Conservation (phyloP, 2,113 vertebrate genomes). For the Oplegnathus fasciatus region DNA sequence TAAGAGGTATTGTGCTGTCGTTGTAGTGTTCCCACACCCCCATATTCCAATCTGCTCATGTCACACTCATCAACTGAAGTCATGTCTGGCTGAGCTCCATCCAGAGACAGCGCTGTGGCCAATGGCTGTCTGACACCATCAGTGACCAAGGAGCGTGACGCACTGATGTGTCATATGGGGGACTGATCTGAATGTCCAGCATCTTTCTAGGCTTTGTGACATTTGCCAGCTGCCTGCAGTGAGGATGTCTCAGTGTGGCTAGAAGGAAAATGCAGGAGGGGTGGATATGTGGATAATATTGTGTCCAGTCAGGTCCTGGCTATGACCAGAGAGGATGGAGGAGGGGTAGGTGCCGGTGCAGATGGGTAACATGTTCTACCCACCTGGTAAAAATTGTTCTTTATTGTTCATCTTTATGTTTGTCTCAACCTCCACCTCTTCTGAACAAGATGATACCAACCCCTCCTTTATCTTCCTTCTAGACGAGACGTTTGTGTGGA, state of each 20-base stretch:
- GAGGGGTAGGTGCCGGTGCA: not conserved
- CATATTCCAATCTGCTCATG: conserved; percentile 42
- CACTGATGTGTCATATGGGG: conserved; percentile 3
- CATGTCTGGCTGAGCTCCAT: conserved; percentile 28
- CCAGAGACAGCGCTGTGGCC: not conserved
- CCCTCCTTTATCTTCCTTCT: conserved; percentile 24
- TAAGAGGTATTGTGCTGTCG: conserved; percentile 38
- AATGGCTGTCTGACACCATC: not conserved
- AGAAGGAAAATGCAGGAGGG: conserved; percentile 22
- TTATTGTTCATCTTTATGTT: conserved; percentile 1
- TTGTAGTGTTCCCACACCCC: conserved; percentile 23
- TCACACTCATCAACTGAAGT: conserved; percentile 21
- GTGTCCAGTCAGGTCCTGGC: conserved; percentile 7
- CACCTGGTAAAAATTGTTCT: conserved; percentile 32
- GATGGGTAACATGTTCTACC: conserved; percentile 4
- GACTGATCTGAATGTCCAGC: conserved; percentile 38
- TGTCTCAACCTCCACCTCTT: not conserved
- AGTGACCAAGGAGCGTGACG: not conserved
- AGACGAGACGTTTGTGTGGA: conserved; percentile 3
- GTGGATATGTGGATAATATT: not conserved
- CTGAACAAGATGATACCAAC: conserved; percentile 7
- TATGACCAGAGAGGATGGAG: not conserved
- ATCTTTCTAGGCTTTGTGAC: conserved; percentile 24
- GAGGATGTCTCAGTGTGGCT: not conserved
- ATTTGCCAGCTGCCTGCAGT: conserved; percentile 29